A percentile compares a stretch with the other conserved stretches of the same genome.
Evolutionary conservation across 64 coral and sea anemone genomes (phyloP).

Genomic region (Acropora yongei): DNA sequence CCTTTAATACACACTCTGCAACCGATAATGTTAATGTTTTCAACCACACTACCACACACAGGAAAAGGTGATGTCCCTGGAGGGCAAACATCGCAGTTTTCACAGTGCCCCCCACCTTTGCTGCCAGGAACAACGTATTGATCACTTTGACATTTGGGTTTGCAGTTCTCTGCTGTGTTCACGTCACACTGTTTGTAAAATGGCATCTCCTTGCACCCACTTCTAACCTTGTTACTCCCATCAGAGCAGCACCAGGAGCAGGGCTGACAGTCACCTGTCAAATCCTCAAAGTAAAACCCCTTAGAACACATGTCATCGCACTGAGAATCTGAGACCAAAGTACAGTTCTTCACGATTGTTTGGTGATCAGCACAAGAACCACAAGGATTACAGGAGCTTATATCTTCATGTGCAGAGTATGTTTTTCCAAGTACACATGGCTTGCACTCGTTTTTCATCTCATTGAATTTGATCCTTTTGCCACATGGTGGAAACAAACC

Average conservation of each 20-base stretch:
- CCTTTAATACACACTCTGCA: background rate
- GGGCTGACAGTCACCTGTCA: slow-evolving; percentile 8
- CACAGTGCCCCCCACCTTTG: slow-evolving; percentile 2
- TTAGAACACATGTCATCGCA: slow-evolving; percentile 9
- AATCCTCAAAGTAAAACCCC: slow-evolving; percentile 31
- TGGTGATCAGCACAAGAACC: background rate
- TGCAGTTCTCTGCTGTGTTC: background rate
- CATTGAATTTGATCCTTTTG: background rate
- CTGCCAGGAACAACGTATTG: slow-evolving; percentile 43
- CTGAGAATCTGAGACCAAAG: background rate
- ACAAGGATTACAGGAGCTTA: slow-evolving; percentile 26
- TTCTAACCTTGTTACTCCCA: background rate
- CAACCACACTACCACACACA: slow-evolving; percentile 38
- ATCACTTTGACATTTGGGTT: slow-evolving; percentile 36
- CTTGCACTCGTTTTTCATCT: background rate
- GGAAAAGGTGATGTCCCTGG: background rate
- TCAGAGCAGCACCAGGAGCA: slow-evolving; percentile 49
- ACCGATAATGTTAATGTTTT: background rate
- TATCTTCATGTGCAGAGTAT: slow-evolving; percentile 23
- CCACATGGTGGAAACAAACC: slow-evolving; percentile 45
- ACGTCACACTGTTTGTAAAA: slow-evolving; percentile 49
- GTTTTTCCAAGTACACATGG: slow-evolving; percentile 20
- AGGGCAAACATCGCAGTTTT: slow-evolving; percentile 14
- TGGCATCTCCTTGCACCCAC: slow-evolving; percentile 27
- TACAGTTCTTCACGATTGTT: slow-evolving; percentile 43